A percentile compares a stretch with the other conserved stretches of the same genome.
Evolutionary conservation across 2,797 vertebrate species (phyloP).

Genomic region (Mareca penelope): DNA sequence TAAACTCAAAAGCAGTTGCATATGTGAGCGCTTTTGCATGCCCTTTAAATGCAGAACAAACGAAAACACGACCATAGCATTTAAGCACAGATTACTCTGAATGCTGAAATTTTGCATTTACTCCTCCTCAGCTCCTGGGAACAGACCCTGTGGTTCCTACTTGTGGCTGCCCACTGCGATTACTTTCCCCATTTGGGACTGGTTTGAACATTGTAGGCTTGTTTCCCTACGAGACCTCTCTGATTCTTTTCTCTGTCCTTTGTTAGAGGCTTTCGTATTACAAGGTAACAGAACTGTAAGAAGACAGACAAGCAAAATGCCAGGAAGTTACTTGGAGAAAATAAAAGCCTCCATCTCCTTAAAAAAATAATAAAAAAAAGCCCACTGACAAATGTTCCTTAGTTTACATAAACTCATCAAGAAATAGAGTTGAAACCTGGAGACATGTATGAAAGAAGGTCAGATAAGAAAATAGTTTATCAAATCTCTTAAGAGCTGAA

Average conservation of each 20-base stretch:
- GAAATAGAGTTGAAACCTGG: background rate
- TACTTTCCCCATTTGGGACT: background rate
- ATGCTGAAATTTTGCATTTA: background rate
- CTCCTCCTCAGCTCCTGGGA: constrained; percentile 20
- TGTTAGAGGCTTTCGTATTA: background rate
- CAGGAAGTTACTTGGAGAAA: constrained; percentile 22
- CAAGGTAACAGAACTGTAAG: background rate
- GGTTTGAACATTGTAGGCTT: background rate
- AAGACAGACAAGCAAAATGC: background rate
- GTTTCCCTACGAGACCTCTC: constrained; percentile 7
- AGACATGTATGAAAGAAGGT: constrained; percentile 32
- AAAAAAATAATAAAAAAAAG: background rate
- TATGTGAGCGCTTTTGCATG: constrained; percentile 1
- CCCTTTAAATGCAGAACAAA: constrained; percentile 39
- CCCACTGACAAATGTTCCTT: constrained; percentile 1
- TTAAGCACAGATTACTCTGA: background rate
- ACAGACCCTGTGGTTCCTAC: background rate
- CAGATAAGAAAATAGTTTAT: constrained; percentile 31
- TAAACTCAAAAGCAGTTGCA: constrained; percentile 6
- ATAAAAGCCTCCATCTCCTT: background rate
- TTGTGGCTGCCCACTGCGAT: background rate
- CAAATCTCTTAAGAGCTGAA: constrained; percentile 28
- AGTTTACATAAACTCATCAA: constrained; percentile 39
- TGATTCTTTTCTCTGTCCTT: constrained; percentile 1
- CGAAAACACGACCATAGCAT: background rate